Evolutionary conservation across 2,113 vertebrate genomes (phyloP).

Genomic region (Hyla sarda): DNA sequence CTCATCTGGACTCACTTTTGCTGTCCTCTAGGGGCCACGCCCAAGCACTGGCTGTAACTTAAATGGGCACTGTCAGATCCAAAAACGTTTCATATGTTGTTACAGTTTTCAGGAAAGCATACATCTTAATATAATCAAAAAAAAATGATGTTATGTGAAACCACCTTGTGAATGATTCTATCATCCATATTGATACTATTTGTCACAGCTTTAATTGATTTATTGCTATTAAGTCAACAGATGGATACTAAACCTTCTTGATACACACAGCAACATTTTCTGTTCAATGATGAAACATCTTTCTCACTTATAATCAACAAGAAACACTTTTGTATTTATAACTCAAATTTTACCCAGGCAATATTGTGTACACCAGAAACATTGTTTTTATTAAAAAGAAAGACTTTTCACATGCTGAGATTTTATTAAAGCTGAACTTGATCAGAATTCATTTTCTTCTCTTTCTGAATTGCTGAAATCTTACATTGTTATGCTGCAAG

Average conservation of each 20-base stretch:
- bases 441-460: conserved; percentile 30
- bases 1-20: too few species aligned
- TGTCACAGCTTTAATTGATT: not conserved
- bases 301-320: conserved; percentile 1
- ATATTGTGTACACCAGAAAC: conserved; percentile 34
- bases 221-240: not conserved
- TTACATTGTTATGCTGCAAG: conserved; percentile 18
- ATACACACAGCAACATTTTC: not conserved
- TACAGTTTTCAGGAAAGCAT: too few species aligned
- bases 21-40: too few species aligned
- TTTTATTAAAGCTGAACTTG: conserved; percentile 48
- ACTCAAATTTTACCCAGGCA: not conserved
- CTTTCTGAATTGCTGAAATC: not conserved
- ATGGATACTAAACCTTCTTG: not conserved
- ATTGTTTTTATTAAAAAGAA: conserved; percentile 20
- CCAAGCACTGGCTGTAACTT: too few species aligned
- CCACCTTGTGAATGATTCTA: not conserved
- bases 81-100: too few species aligned
- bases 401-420: conserved; percentile 38
- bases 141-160: too few species aligned
- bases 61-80: too few species aligned
- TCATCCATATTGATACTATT: not conserved
- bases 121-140: too few species aligned
- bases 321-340: conserved; percentile 29
- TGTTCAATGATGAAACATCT: not conserved